Evolutionary conservation across 1,140 invertebrate species (phyloP), one percentile per base, ranked within the genome.

Genomic region (Euura saliciscinereae): DNA sequence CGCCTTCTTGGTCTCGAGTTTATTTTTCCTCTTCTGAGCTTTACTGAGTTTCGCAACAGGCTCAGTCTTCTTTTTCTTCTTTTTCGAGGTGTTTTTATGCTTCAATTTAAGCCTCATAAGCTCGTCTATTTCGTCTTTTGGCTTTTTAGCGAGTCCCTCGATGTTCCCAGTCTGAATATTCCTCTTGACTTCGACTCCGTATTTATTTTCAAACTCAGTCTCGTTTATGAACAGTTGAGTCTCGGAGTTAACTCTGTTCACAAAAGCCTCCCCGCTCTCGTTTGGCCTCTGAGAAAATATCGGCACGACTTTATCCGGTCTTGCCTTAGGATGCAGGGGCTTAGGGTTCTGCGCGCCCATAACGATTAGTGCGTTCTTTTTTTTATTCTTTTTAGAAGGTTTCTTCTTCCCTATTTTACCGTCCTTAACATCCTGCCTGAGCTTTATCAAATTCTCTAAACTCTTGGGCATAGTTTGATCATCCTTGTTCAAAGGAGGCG

Each of bases 401-500:
- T 82, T 82, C 71, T 78, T 78, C 44, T 78, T 76, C 64, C 75
- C 68, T 65, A 81, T 70, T 42, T 78, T 77, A 3, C 83, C 80
- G 2, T 79, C 78, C 75, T 89, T 89, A 0, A 83, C 79, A 69
- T 86, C 83, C 72, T 91, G 86, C 77, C 90, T 90, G 3, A 91
- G 85, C 59, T 89, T 88, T 28, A 93, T 91, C 6, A 94, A 71
- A 28, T 87, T 82, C 43, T 86, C 83, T 2, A 94, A 76, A 77
- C 90, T 92, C 71, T 89, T 91, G 2, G 93, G 92, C 44, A 94
- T 83, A 11, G 90, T 88, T 80, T 94, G 93, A 0, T 91, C 90
- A 73, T 93, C 90, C 5, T 85, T 83, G 78, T 92, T 86, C 64
- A 84, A 87, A 3, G 93, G 93, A 2, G 93, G 90, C 10, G 88